Evolutionary conservation across 2,888 invertebrate species (phyloP).

Genomic region (Scaptomyza tumidula): DNA sequence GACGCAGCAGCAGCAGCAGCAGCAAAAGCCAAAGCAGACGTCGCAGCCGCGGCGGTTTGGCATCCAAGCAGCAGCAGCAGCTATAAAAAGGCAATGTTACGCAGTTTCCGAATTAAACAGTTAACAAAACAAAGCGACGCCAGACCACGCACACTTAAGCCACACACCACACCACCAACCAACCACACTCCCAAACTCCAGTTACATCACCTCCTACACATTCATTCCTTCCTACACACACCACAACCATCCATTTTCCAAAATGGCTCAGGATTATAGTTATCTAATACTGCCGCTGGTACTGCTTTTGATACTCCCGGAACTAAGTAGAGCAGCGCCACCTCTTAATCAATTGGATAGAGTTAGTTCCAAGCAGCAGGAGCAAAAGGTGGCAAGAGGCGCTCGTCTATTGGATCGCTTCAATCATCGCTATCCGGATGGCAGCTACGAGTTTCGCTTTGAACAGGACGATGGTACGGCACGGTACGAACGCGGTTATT

Average conservation of each 20-base stretch:
- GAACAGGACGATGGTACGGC: conserved; percentile 81
- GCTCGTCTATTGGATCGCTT: conserved; percentile 71
- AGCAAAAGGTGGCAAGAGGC: conserved; percentile 7
- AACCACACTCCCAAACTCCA: conserved; percentile 7
- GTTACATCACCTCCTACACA: neutral
- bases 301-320: conserved; percentile 11
- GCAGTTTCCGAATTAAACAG: conserved; percentile 77
- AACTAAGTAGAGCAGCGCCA: conserved; percentile 42
- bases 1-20: conserved; percentile 32
- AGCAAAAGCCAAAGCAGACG: conserved; percentile 12
- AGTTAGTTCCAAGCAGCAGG: conserved; percentile 2
- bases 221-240: neutral
- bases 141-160: conserved; percentile 48
- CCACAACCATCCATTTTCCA: neutral
- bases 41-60: conserved; percentile 36
- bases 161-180: neutral
- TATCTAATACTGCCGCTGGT: conserved; percentile 8
- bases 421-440: conserved; percentile 81
- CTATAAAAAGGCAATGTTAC: conserved; percentile 79
- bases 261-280: conserved; percentile 27
- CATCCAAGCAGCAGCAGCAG: conserved; percentile 28
- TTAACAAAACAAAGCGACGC: conserved; percentile 64
- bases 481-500: conserved; percentile 82
- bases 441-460: conserved; percentile 82
- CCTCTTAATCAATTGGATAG: neutral